Evolutionary conservation across 1,140 invertebrate genomes (phyloP), one percentile per base, ranked within the genome.

Genomic region (Leptopilina clavipes): DNA sequence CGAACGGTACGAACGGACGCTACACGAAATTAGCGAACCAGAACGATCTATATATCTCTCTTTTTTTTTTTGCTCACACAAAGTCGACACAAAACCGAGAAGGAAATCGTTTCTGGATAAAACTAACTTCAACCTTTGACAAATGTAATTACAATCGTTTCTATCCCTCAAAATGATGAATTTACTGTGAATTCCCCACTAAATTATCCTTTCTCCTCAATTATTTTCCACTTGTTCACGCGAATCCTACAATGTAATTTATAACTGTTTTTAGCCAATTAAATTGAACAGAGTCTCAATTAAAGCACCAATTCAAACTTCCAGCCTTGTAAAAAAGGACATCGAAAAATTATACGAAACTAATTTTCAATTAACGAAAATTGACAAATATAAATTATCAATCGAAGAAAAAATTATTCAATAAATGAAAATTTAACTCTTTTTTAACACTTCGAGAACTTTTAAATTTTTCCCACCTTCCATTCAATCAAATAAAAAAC

Each of bases 1-100:
- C 76, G 79, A 75, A 75, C 76, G 71, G 8, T 73, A 78, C 79
- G 75, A 77, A 77, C 75, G 77, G 77, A 75, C 19, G 56, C 56
- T 65, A 65, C 22, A 65, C 56, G 22, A 18, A 77, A 31, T 79
- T 71, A 75, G 76, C 76, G 72, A 40, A 76, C 54, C 79, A 72
- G 76, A 75, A 78, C 79, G 76, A 81, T 81, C 79, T 81, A 65
- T 65, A 65, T 65, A 65, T 65, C 56, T 25, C 25, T 31, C 25
- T 31, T 5, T 31, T 31, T 31, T 31, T 65, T 78, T 71, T 73
- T 40, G 37, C 37, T 43, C 73, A 5, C 25, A 31, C 25, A 74
- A 72, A 76, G 43, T 78, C 71, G 45, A 52, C 71, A 73, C 25
- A 31, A 31, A 65, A 6, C 56, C n/a, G 52, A 6, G 56, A 65